Conservation (phyloP, 2,113 vertebrate species). For the Pionites leucogaster region DNA sequence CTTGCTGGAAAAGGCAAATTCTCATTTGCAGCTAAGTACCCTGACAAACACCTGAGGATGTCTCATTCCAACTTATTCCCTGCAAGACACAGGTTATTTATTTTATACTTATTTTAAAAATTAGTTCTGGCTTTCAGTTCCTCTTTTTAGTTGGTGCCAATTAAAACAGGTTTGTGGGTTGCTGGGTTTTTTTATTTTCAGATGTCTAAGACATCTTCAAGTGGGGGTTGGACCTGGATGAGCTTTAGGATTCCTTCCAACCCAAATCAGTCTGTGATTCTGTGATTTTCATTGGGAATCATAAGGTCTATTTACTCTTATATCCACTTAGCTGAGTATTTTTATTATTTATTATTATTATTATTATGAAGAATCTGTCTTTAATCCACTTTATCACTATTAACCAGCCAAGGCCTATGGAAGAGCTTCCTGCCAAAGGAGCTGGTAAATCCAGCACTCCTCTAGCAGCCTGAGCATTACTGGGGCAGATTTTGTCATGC, state of each 20-base stretch:
- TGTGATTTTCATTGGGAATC: background rate
- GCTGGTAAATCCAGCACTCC: background rate
- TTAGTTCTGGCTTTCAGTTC: background rate
- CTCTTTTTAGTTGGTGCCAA: background rate
- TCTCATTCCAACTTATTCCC: background rate
- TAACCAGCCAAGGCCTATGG: background rate
- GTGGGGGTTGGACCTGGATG: background rate
- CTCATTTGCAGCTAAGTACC: background rate
- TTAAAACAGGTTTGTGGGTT: background rate
- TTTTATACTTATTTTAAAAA: background rate
- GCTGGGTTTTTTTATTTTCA: background rate
- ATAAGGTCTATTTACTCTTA: background rate
- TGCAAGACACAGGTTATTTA: background rate
- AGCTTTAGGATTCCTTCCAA: background rate
- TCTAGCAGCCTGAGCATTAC: background rate
- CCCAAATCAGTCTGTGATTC: background rate
- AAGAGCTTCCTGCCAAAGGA: background rate
- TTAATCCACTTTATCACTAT: background rate
- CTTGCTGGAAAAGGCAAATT: background rate
- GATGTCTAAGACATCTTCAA: background rate
- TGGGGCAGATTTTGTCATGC: background rate
- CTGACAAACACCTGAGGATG: background rate
- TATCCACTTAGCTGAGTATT: background rate
- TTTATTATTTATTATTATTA: background rate
- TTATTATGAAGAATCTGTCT: background rate